These are phyloP conservation scores for Dolichomitus sp. DNA, from an alignment of 2,888 invertebrate species.

Conservation along the genomic window DNA sequence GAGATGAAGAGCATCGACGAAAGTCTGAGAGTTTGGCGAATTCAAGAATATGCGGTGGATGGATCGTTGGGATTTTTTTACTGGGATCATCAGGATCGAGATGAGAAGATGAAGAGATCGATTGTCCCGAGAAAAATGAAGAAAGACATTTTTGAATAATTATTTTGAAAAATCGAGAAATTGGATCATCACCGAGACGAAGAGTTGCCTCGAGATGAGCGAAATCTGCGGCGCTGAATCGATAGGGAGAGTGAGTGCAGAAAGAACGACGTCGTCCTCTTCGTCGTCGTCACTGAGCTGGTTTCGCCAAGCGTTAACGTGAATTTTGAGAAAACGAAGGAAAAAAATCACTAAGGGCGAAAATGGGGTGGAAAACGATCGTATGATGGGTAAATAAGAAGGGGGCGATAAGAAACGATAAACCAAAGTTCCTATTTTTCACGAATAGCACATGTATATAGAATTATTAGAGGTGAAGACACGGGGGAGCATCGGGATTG, in stretches of 20 bases:
- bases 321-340: conserved; percentile 6
- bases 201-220: conserved; percentile 49
- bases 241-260: conserved; percentile 52
- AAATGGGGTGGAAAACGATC: conserved; percentile 35
- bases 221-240: conserved; percentile 39
- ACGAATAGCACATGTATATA: conserved; percentile 71
- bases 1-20: conserved; percentile 62
- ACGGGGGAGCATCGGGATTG: conserved; percentile 12
- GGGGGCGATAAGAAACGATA: conserved; percentile 71
- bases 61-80: conserved; percentile 48
- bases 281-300: conserved; percentile 33
- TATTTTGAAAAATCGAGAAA: background rate
- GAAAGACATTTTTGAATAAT: background rate
- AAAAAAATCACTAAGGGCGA: background rate
- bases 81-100: conserved; percentile 40
- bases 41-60: conserved; percentile 34
- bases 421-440: conserved; percentile 86
- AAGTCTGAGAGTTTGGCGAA: conserved; percentile 41
- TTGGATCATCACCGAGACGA: conserved; percentile 30
- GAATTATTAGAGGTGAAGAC: conserved; percentile 49
- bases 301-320: conserved; percentile 39
- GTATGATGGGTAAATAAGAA: conserved; percentile 51
- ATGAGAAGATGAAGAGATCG: conserved; percentile 49
- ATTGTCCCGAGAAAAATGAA: background rate
- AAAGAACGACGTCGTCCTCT: conserved; percentile 41